phyloP scores from a whole-genome alignment of 2,797 vertebrate genomes.

The Crenichthys baileyi region DNA sequence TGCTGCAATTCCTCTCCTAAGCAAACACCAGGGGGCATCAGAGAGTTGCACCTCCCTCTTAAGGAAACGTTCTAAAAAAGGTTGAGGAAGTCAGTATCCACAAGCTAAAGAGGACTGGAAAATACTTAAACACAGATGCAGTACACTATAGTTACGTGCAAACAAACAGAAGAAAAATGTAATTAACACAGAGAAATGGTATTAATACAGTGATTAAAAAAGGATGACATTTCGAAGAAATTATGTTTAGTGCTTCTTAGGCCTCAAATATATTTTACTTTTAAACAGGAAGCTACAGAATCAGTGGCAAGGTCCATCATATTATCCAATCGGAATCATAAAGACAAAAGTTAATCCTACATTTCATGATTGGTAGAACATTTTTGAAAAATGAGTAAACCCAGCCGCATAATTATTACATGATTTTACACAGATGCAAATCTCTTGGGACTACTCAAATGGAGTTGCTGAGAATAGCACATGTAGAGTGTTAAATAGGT shows the following conservation, averaged over 20 bases:
- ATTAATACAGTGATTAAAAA: neutral
- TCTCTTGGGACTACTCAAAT: neutral
- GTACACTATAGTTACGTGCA: neutral
- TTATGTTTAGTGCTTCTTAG: neutral
- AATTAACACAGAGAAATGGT: too few species aligned
- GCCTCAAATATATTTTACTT: neutral
- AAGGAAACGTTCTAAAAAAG: neutral
- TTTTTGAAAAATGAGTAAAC: neutral
- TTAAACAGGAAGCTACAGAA: neutral
- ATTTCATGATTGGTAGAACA: neutral
- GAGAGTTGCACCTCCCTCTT: neutral
- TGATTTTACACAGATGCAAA: neutral
- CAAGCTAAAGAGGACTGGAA: neutral
- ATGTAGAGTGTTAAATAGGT: conserved; percentile 12
- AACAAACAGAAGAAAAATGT: neutral
- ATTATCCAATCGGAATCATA: too few species aligned
- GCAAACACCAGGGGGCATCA: neutral
- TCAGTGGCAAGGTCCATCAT: neutral
- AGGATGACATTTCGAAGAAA: neutral
- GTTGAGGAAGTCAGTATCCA: neutral
- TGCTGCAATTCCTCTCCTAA: neutral
- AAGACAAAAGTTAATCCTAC: neutral
- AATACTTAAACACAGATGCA: neutral
- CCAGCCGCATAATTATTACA: neutral
- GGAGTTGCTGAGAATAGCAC: neutral